These are phyloP conservation scores for Scaptomyza parva DNA, from an alignment of 2,888 invertebrate genomes.

Conservation along the genomic window DNA sequence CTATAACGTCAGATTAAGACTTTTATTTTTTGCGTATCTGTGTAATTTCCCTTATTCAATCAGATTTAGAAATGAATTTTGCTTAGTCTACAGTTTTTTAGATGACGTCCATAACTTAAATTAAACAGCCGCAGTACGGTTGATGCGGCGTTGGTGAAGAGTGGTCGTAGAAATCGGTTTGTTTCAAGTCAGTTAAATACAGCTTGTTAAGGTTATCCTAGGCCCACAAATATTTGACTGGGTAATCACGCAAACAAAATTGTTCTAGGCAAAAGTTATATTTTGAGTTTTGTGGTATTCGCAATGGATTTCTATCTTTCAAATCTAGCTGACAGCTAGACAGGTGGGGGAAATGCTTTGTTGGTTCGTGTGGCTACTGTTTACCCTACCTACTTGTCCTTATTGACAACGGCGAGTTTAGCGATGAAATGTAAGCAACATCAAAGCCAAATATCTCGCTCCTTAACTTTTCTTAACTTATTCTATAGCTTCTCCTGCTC, in stretches of 20 bases:
- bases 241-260: slow-evolving; percentile 66
- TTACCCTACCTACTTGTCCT: slow-evolving; percentile 71
- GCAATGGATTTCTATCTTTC: slow-evolving; percentile 12
- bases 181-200: slow-evolving; percentile 55
- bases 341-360: neutral
- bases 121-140: no score
- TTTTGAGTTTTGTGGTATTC: slow-evolving; percentile 73
- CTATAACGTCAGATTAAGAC: no score
- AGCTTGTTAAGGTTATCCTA: slow-evolving; percentile 47
- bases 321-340: slow-evolving; percentile 13
- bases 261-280: slow-evolving; percentile 66
- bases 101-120: no score
- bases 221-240: slow-evolving; percentile 69
- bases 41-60: no score
- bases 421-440: slow-evolving; percentile 79
- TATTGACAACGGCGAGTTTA: slow-evolving; percentile 71
- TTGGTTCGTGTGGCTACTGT: slow-evolving; percentile 37
- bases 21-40: no score
- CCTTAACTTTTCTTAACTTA: slow-evolving; percentile 24
- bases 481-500: slow-evolving; percentile 35
- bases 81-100: no score
- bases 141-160: no score
- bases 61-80: no score
- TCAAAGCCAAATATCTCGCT: slow-evolving; percentile 71
- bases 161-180: slow-evolving; percentile 34